Evolutionary conservation across 2,797 vertebrate genomes (phyloP).

Genomic region (Centropyge bicolor): DNA sequence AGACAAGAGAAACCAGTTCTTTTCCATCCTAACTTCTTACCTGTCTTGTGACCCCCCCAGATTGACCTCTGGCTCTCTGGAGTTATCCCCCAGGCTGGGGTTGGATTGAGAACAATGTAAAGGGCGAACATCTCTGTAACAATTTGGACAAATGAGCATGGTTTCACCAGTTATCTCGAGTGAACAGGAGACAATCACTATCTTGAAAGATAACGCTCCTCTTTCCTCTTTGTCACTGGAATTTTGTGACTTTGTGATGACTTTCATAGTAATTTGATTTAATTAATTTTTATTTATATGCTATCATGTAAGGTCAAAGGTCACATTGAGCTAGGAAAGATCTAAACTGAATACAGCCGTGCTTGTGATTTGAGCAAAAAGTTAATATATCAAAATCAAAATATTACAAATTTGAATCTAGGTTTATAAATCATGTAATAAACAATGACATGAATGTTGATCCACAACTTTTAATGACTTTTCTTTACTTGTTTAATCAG

Average conservation of each 20-base stretch:
- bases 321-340: not conserved
- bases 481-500: not conserved
- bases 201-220: not conserved
- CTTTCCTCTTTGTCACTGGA: not conserved
- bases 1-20: not conserved
- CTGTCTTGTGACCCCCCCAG: not conserved
- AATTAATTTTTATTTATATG: not conserved
- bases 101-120: not conserved
- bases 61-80: not conserved
- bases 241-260: not conserved
- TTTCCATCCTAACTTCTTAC: not conserved
- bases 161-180: not conserved
- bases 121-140: not conserved
- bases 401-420: not conserved
- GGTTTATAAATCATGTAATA: not conserved
- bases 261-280: not conserved
- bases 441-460: not conserved
- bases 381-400: not conserved
- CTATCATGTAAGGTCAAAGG: not conserved
- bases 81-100: not conserved
- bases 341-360: not conserved
- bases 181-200: not conserved
- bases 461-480: too few relatives aligned
- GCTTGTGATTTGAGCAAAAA: not conserved
- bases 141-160: not conserved